Percentiles rank a stretch among this genome's conserved stretches.
Evolutionary conservation across 92 coral and sea anemone species (phyloP).

Genomic region (Parazoanthus atlanticus): DNA sequence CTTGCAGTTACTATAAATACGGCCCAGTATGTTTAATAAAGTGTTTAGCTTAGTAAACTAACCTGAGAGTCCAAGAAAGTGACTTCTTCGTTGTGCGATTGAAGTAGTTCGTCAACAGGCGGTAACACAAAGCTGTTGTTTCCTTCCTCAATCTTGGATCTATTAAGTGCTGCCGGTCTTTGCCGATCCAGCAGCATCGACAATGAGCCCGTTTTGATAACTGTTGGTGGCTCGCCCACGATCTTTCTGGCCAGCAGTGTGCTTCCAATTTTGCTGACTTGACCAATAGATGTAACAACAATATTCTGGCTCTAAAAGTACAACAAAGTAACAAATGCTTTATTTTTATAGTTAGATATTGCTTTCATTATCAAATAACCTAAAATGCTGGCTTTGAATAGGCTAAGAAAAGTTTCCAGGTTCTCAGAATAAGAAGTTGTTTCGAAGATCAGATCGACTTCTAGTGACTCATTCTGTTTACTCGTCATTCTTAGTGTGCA

Average conservation of each 20-base stretch:
- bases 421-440: too few relatives aligned
- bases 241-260: conserved; percentile 27
- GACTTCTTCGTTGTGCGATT: background rate
- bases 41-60: background rate
- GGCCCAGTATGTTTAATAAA: too few relatives aligned
- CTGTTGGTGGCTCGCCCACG: conserved; percentile 34
- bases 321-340: too few relatives aligned
- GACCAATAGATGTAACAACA: background rate
- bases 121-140: conserved; percentile 27
- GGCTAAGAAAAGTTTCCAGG: too few relatives aligned
- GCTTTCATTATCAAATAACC: too few relatives aligned
- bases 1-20: too few relatives aligned
- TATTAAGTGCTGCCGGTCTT: background rate
- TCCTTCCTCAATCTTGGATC: conserved; percentile 14
- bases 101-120: conserved; percentile 16
- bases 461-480: too few relatives aligned
- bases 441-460: too few relatives aligned
- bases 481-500: too few relatives aligned
- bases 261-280: conserved; percentile 20
- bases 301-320: conserved; percentile 1
- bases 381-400: too few relatives aligned
- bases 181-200: conserved; percentile 18
- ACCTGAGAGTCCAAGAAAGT: conserved; percentile 32
- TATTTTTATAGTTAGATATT: too few relatives aligned
- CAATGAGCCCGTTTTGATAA: conserved; percentile 5